A percentile compares a stretch with the other conserved stretches of the same genome.
Evolutionary conservation across 1,140 invertebrate species (phyloP).

Genomic region (Acromyrmex echinatior): DNA sequence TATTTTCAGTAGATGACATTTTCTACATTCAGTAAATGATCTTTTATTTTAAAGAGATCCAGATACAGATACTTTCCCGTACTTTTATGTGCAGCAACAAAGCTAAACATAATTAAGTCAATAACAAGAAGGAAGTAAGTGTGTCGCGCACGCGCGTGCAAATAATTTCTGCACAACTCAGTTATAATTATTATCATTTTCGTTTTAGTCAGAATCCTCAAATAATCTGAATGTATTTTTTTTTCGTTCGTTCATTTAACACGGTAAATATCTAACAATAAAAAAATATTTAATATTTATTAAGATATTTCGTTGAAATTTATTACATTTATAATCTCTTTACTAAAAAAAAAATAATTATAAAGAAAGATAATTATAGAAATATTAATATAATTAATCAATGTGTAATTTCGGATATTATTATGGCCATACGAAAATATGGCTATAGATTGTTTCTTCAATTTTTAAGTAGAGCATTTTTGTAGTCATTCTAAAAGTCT

Average conservation of each 20-base stretch:
- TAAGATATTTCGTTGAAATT: neutral
- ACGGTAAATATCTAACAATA: neutral
- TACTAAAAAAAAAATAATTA: neutral
- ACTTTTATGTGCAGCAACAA: constrained; percentile 25
- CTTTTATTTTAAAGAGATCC: constrained; percentile 7
- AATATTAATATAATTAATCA: neutral
- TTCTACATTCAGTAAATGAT: too few species aligned
- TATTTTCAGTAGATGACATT: neutral
- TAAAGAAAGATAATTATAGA: neutral
- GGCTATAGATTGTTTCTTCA: too few species aligned
- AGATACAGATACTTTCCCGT: neutral
- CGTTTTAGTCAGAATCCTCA: constrained; percentile 1
- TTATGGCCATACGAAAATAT: too few species aligned
- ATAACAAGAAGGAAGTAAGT: constrained; percentile 36
- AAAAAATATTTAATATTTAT: neutral
- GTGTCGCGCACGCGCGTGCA: neutral
- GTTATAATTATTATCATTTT: constrained; percentile 53
- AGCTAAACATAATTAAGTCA: constrained; percentile 54
- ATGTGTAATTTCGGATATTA: neutral
- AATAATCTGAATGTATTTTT: neutral
- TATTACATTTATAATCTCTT: neutral
- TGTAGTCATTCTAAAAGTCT: too few species aligned
- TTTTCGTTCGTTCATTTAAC: neutral
- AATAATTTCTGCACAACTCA: constrained; percentile 38
- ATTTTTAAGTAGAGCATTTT: too few species aligned